Conservation (phyloP, 2,113 vertebrate genomes). For the Neogale vison region DNA sequence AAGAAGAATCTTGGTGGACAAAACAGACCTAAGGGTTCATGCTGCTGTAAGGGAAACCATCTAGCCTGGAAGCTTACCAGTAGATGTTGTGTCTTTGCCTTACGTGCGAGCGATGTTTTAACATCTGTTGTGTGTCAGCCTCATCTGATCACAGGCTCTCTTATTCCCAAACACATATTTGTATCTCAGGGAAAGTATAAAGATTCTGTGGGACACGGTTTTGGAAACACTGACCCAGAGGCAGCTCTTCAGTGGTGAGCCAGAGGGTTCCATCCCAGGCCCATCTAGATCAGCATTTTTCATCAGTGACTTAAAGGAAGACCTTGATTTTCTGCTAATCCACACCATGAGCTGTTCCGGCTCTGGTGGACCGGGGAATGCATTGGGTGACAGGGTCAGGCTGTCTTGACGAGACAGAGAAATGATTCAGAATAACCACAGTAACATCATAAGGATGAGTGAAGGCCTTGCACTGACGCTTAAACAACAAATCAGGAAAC, state of each 20-base stretch:
- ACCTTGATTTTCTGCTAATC: fast-evolving
- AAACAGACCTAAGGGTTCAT: background rate
- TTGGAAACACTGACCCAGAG: background rate
- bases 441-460: background rate
- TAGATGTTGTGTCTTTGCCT: background rate
- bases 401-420: background rate
- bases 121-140: background rate
- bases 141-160: background rate
- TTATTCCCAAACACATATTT: background rate
- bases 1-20: background rate
- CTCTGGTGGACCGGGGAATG: background rate
- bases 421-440: background rate
- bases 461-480: background rate
- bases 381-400: no score
- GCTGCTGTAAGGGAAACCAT: background rate
- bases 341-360: background rate
- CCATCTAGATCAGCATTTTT: background rate
- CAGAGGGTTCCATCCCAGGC: background rate
- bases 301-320: background rate
- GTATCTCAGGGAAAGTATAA: background rate
- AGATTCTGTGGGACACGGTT: background rate
- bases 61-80: background rate
- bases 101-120: background rate
- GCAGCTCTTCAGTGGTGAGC: background rate
- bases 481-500: background rate